A percentile compares a stretch with the other conserved stretches of the same genome.
Conservation (phyloP, 2,113 vertebrate genomes). For the Natator depressus region DNA sequence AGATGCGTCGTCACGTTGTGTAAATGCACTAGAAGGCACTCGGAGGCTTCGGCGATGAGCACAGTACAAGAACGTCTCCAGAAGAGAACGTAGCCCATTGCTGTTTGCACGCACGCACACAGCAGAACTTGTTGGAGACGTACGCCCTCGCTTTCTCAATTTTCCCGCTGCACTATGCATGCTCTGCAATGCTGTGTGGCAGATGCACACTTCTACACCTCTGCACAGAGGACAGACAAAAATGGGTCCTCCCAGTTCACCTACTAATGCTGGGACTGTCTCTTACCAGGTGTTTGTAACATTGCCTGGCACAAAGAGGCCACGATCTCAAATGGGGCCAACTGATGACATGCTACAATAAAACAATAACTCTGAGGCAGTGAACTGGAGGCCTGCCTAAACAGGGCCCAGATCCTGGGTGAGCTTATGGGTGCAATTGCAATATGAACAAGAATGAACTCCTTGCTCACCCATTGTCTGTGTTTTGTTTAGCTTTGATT, state of each 20-base stretch:
- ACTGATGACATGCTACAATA: neutral
- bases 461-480: neutral
- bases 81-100: neutral
- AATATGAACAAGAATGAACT: constrained; percentile 16
- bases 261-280: neutral
- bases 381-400: neutral
- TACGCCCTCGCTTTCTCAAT: neutral
- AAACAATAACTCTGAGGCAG: neutral
- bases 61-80: neutral
- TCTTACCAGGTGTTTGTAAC: constrained; percentile 12
- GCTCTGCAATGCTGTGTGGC: neutral
- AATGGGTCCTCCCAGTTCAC: neutral
- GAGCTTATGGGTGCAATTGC: neutral
- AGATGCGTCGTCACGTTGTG: neutral
- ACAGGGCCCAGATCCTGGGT: constrained; percentile 4
- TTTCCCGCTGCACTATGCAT: neutral
- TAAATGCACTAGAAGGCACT: neutral
- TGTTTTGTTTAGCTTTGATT: constrained; percentile 1
- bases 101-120: accelerated
- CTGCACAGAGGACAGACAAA: neutral
- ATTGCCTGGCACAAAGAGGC: constrained; percentile 35
- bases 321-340: constrained; percentile 3
- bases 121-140: neutral
- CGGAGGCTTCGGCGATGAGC: neutral
- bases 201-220: neutral